A percentile compares a stretch with the other conserved stretches of the same genome.
phyloP scores from a whole-genome alignment of 2,888 invertebrate genomes.

The Linnaemya tessellans region DNA sequence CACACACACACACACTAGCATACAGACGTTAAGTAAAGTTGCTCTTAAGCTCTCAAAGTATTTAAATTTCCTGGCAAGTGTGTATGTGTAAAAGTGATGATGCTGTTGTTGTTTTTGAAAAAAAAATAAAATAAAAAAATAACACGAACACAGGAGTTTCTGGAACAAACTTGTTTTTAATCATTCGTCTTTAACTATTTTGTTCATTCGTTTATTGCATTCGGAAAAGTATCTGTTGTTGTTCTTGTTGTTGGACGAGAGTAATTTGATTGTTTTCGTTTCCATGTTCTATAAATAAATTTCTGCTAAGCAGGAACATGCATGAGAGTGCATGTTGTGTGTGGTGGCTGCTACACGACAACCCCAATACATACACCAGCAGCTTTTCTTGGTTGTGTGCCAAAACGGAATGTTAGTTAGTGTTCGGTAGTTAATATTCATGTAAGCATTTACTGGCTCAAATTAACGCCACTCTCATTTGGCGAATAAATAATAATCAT shows the following conservation, averaged over 20 bases:
- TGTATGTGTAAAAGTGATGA: background rate
- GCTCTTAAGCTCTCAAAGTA: slow-evolving; percentile 11
- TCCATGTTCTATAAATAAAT: slow-evolving; percentile 54
- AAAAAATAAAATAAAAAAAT: no score
- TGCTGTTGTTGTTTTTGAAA: slow-evolving; percentile 28
- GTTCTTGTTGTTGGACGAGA: slow-evolving; percentile 2
- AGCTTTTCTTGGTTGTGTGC: slow-evolving; percentile 37
- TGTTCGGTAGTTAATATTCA: slow-evolving; percentile 7
- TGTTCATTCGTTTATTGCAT: slow-evolving; percentile 28
- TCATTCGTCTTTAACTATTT: slow-evolving; percentile 29
- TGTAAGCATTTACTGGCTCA: background rate
- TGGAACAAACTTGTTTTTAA: slow-evolving; percentile 52
- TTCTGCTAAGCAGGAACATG: background rate
- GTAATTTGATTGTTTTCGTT: slow-evolving; percentile 15
- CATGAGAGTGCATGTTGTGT: background rate
- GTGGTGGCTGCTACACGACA: background rate
- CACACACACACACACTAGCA: background rate
- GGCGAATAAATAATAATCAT: background rate
- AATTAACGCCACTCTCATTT: background rate
- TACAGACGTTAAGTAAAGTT: background rate
- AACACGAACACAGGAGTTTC: slow-evolving; percentile 49
- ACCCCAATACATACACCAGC: background rate
- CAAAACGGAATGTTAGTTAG: background rate
- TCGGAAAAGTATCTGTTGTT: slow-evolving; percentile 33
- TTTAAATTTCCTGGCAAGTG: background rate